A percentile compares a stretch with the other conserved stretches of the same genome.
These are phyloP conservation scores for Myanophis thanlyinensis DNA, from an alignment of 2,113 vertebrate species.

Conservation along the genomic window DNA sequence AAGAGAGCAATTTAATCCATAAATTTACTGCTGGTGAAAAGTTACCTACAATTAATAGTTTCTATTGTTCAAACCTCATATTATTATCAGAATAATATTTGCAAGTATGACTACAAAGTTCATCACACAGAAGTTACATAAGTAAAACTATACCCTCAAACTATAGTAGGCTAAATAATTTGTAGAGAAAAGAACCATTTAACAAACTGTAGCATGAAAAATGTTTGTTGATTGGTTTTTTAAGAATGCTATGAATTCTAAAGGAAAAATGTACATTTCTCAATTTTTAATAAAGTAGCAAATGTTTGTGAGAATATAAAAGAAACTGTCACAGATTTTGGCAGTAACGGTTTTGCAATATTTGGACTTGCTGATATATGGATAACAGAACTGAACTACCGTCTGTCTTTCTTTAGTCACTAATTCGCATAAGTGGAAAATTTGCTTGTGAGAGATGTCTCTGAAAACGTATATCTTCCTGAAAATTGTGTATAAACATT, in stretches of 20 bases:
- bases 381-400: not conserved
- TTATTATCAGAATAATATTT: not conserved
- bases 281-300: not conserved
- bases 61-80: not conserved
- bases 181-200: not conserved
- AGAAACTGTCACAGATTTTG: not conserved
- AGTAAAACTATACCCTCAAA: constrained; percentile 1
- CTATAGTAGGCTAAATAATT: not conserved
- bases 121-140: not conserved
- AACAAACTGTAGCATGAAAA: not conserved
- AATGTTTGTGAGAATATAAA: not conserved
- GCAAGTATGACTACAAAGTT: not conserved
- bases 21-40: not conserved
- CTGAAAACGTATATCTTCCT: not conserved
- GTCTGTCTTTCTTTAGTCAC: not conserved
- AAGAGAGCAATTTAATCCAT: not conserved
- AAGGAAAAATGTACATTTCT: not conserved
- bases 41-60: not conserved
- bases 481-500: not conserved
- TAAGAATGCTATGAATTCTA: not conserved
- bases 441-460: not conserved
- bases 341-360: not conserved
- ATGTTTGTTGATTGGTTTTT: not conserved
- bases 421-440: not conserved
- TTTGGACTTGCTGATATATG: not conserved